These are phyloP conservation scores for Bombus sylvicola DNA, from an alignment of 1,140 invertebrate species.

Conservation along the genomic window DNA sequence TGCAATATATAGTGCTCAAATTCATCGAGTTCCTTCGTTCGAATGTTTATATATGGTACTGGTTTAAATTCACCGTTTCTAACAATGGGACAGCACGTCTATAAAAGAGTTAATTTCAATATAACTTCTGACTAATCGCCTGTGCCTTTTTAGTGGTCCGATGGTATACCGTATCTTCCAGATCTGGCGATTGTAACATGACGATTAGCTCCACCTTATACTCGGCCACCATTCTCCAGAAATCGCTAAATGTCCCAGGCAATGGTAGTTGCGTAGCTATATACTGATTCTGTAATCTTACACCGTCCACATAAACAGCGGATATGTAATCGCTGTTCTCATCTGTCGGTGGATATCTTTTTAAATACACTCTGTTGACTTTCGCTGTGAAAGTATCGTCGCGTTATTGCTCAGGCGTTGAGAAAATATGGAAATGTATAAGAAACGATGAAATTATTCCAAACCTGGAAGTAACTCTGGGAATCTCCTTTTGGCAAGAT, in stretches of 20 bases:
- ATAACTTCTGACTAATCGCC: neutral
- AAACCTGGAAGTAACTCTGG: conserved; percentile 63
- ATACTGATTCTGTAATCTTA: conserved; percentile 87
- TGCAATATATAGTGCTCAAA: conserved; percentile 48
- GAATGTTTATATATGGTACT: conserved; percentile 63
- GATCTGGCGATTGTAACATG: conserved; percentile 81
- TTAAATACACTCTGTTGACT: conserved; percentile 62
- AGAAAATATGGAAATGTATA: neutral
- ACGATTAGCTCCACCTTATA: conserved; percentile 86
- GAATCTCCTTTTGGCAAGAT: conserved; percentile 67
- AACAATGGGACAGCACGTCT: conserved; percentile 67
- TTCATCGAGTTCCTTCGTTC: conserved; percentile 32
- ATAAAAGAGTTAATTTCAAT: neutral
- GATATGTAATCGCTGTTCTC: conserved; percentile 73
- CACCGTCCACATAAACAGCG: conserved; percentile 65
- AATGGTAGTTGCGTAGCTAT: conserved; percentile 94
- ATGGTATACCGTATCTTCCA: conserved; percentile 53
- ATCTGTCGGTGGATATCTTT: conserved; percentile 65
- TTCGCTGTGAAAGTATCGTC: conserved; percentile 37
- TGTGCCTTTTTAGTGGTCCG: too few relatives aligned
- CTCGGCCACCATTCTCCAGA: conserved; percentile 94
- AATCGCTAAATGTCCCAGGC: conserved; percentile 93
- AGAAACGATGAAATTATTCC: neutral
- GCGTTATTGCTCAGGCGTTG: neutral
- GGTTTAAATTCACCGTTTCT: conserved; percentile 62